Percentiles rank a stretch among this genome's conserved stretches.
phyloP scores from a whole-genome alignment of 2,113 vertebrate genomes.

The Sminthopsis crassicaudata region DNA sequence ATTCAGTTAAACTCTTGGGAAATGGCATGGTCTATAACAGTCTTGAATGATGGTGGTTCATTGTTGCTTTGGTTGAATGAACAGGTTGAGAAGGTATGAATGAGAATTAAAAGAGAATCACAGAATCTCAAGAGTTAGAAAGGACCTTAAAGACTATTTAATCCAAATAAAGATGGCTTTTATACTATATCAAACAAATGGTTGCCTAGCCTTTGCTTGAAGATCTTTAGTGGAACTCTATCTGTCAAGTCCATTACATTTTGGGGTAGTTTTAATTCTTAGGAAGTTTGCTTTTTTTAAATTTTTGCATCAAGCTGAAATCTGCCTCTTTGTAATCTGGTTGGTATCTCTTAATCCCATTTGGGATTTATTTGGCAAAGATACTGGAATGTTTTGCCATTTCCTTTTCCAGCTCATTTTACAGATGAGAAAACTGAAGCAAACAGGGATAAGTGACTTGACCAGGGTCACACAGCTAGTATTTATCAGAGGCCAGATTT shows the following conservation, averaged over 20 bases:
- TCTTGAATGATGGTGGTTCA: not conserved
- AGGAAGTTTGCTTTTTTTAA: not conserved
- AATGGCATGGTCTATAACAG: not conserved
- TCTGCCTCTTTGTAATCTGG: not conserved
- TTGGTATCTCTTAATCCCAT: not conserved
- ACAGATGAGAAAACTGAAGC: not conserved
- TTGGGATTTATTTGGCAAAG: not conserved
- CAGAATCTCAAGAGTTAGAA: not conserved
- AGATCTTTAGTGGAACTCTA: no score
- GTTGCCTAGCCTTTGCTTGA: no score
- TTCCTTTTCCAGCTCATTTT: not conserved
- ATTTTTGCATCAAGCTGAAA: not conserved
- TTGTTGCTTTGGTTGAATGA: not conserved
- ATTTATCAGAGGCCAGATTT: not conserved
- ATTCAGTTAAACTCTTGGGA: not conserved
- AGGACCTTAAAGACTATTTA: not conserved
- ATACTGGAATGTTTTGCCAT: not conserved
- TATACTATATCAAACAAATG: not conserved
- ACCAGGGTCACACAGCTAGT: not conserved
- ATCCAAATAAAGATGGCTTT: not conserved
- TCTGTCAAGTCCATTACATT: not conserved
- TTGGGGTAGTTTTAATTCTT: not conserved
- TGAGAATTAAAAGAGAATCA: not conserved
- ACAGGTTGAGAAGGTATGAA: not conserved
- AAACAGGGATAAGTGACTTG: not conserved